Base-by-base conservation (phyloP, 2,113 vertebrate species). In the Ceyx cyanopectus region DNA sequence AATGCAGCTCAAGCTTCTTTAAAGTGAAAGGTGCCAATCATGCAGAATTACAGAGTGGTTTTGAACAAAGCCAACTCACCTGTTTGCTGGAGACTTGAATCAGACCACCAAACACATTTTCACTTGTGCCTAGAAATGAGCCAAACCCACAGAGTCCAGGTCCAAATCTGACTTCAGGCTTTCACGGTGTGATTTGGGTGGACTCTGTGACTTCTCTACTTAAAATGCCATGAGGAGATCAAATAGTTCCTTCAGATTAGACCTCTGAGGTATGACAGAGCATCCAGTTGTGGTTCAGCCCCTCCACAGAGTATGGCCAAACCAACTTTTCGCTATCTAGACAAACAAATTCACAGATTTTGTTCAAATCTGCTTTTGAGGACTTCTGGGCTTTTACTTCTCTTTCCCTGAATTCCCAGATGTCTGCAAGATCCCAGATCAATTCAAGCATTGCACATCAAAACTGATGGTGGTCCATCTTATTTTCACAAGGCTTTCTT, bases 61-160 rank as follows among this genome's bases (percentile, higher is more conserved):
- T 95, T 90, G 50, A 83, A 75, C 61, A 63, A 74, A 72, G 92
- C 85, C 86, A 93, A 18, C 79, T 94, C 94, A 96, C 97, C 96
- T 97, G 90, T 81, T 80, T 95, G 73, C 80, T 92, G 81, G 48
- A 96, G 81, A 62, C 83, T 80, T 79, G 79, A 94, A 58, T 68
- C 89, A 95, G 87, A 91, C 89, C 80, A 93, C 93, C 87, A 82
- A 82, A 85, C 17, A 1, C 69, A 85, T 95, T 93, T 92, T 50
- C 89, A 85, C 56, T 80, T 87, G 60, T 0, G 3, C 57, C 67
- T 86, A 46, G 62, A 74, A 79, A 68, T 2, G 32, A 75, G 90
- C 86, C 93, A 95, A 95, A 97, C 78, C 90, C 93, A 95, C 77
- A 79, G 43, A 77, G 54, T 58, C 66, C 67, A 65, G 67, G 77